Conservation (phyloP, 53 echinoderm and acorn worm species). For the Echinarachnius parma region DNA sequence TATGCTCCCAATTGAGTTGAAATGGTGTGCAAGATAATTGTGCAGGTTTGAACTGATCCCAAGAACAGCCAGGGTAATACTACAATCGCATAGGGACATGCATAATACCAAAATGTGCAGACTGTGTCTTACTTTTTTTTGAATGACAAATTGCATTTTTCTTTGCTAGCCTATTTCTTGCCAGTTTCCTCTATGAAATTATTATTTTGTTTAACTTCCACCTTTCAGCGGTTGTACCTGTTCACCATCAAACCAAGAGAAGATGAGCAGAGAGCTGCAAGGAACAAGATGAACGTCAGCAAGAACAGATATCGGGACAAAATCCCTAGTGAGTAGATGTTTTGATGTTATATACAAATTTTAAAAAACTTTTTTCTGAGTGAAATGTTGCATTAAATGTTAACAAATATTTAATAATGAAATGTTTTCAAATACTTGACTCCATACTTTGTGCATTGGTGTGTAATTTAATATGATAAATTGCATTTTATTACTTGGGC, state of each 20-base stretch:
- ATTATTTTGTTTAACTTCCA: background rate
- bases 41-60: too few species aligned
- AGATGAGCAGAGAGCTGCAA: slow-evolving; percentile 27
- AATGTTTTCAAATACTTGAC: too few species aligned
- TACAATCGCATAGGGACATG: background rate
- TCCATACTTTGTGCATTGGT: too few species aligned
- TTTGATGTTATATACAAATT: background rate
- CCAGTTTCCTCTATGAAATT: too few species aligned
- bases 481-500: too few species aligned
- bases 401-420: background rate
- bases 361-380: background rate
- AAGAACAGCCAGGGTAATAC: too few species aligned
- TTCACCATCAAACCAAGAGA: slow-evolving; percentile 39
- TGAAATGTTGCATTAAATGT: background rate
- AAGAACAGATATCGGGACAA: slow-evolving; percentile 68
- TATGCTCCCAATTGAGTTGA: too few species aligned
- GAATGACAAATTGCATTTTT: background rate
- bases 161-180: too few species aligned
- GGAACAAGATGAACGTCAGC: slow-evolving; percentile 27
- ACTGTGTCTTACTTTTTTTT: background rate
- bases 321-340: slow-evolving; percentile 54
- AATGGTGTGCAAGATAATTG: too few species aligned
- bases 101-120: background rate
- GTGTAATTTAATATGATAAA: too few species aligned
- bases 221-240: slow-evolving; percentile 46